Evolutionary conservation across 2,888 invertebrate genomes (phyloP).

Genomic region (Meiosimyza platycephala): DNA sequence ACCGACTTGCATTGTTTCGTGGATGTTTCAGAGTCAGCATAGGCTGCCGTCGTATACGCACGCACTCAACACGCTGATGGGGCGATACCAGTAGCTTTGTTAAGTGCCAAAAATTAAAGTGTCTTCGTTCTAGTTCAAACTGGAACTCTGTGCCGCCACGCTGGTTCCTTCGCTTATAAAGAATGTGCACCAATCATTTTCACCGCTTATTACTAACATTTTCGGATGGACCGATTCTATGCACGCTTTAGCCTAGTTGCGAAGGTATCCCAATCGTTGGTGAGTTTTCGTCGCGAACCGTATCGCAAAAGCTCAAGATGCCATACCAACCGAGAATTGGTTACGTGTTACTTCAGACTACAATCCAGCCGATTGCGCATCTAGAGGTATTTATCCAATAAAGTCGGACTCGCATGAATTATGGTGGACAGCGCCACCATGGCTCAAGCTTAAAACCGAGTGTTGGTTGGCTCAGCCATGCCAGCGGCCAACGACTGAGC

Average conservation of each 20-base stretch:
- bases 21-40: conserved; percentile 16
- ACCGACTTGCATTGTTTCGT: conserved; percentile 22
- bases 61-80: conserved; percentile 8
- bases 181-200: not conserved
- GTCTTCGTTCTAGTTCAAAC: not conserved
- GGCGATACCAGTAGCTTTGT: not conserved
- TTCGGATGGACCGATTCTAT: conserved; percentile 2
- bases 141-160: conserved; percentile 10
- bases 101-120: conserved; percentile 14
- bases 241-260: not conserved
- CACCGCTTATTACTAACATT: not conserved
- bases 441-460: not conserved
- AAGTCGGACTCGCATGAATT: not conserved
- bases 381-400: conserved; percentile 3
- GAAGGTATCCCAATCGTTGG: not conserved
- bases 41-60: no score
- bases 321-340: conserved; percentile 1
- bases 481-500: not conserved
- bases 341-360: not conserved
- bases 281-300: conserved; percentile 16
- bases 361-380: conserved; percentile 18
- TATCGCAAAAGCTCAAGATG: not conserved
- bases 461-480: not conserved
- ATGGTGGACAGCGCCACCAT: conserved; percentile 3
- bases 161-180: not conserved